Percentiles rank a stretch among this genome's conserved stretches.
Evolutionary conservation across 2,113 vertebrate species (phyloP).

Genomic region (Cyanoramphus novaezelandiae): DNA sequence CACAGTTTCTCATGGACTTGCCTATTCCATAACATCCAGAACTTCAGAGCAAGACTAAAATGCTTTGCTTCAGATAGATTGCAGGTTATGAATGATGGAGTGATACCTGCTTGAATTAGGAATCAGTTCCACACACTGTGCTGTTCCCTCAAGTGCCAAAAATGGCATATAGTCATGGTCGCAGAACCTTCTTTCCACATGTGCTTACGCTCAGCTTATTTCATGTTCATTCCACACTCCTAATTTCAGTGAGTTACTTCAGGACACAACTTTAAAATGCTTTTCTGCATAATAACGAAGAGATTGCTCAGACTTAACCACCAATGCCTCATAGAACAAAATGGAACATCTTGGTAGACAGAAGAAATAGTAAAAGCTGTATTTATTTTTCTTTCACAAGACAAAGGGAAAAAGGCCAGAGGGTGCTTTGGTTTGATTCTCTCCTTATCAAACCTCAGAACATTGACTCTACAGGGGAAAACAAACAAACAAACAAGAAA

Average conservation of each 20-base stretch:
- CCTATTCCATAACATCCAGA: background rate
- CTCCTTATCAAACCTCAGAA: background rate
- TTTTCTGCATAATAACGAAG: background rate
- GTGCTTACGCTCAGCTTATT: background rate
- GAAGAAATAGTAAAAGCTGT: background rate
- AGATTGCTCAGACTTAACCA: background rate
- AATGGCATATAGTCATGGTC: background rate
- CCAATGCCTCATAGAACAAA: background rate
- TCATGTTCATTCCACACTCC: background rate
- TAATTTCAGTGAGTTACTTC: background rate
- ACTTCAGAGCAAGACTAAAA: background rate
- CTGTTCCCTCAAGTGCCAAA: background rate
- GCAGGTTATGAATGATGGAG: background rate
- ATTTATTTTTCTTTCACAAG: background rate
- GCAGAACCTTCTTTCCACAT: background rate
- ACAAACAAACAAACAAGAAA: background rate
- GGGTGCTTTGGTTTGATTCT: background rate
- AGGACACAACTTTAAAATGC: background rate
- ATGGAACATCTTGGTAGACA: background rate
- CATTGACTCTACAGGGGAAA: background rate
- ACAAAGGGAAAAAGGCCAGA: background rate
- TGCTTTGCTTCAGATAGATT: background rate
- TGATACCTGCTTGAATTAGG: background rate
- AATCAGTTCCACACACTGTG: background rate
- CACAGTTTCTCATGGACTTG: background rate